These are phyloP conservation scores for Zaprionus kolodkinae DNA, from an alignment of 1,140 invertebrate genomes.

Conservation along the genomic window DNA sequence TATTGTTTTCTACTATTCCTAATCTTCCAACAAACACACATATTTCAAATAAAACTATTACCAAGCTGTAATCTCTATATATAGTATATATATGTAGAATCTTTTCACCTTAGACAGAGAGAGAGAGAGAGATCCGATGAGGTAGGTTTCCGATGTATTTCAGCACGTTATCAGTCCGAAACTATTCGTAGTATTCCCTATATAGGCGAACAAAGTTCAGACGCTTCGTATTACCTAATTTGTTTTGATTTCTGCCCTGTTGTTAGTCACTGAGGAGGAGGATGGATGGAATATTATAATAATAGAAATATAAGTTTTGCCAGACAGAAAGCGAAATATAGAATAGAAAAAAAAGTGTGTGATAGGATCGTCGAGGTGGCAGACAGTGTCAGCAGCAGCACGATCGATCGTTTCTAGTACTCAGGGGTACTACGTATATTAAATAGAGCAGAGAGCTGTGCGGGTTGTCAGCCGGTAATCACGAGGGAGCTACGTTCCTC, in stretches of 20 bases:
- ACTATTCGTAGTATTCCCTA: conserved; percentile 60
- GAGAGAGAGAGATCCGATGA: conserved; percentile 16
- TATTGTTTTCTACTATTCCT: neutral
- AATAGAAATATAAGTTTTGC: conserved; percentile 62
- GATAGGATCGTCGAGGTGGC: conserved; percentile 31
- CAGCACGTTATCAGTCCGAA: conserved; percentile 22
- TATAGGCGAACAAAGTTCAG: conserved; percentile 60
- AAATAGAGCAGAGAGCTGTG: conserved; percentile 11
- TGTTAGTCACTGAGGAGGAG: conserved; percentile 63
- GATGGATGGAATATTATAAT: conserved; percentile 13
- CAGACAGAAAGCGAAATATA: conserved; percentile 48
- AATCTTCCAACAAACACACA: neutral
- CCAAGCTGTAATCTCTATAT: neutral
- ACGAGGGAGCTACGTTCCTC: conserved; percentile 46
- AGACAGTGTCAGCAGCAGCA: conserved; percentile 39
- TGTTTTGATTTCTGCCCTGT: conserved; percentile 63
- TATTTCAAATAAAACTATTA: neutral
- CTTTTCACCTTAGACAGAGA: neutral
- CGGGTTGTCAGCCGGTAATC: conserved; percentile 56
- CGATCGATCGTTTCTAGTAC: conserved; percentile 4
- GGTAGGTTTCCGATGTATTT: neutral
- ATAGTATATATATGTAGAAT: neutral
- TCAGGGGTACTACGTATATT: neutral
- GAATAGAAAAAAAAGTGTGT: conserved; percentile 1
- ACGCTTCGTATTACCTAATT: conserved; percentile 52